A percentile compares a stretch with the other conserved stretches of the same genome.
Evolutionary conservation across 2,888 invertebrate species (phyloP).

Genomic region (Dasypolia templi): DNA sequence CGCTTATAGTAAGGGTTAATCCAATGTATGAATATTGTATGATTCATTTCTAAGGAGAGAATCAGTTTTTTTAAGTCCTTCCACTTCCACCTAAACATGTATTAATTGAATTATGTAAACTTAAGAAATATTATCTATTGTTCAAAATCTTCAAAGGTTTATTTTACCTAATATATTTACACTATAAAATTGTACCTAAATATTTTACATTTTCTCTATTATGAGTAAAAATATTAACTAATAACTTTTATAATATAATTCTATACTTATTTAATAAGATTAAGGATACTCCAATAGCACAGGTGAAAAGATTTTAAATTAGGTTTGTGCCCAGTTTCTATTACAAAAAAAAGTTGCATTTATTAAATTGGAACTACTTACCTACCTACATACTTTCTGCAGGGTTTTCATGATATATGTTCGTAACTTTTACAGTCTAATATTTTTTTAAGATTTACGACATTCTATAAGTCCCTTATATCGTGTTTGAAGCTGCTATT

Average conservation of each 20-base stretch:
- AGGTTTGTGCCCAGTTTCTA: constrained; percentile 53
- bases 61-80: constrained; percentile 43
- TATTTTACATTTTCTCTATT: constrained; percentile 63
- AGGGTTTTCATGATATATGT: constrained; percentile 82
- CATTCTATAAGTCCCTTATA: constrained; percentile 42
- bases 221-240: constrained; percentile 60
- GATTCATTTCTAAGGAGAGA: constrained; percentile 33
- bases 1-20: constrained; percentile 58
- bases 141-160: constrained; percentile 61
- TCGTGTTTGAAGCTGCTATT: constrained; percentile 40
- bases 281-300: constrained; percentile 55
- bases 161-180: constrained; percentile 68
- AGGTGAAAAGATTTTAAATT: constrained; percentile 46
- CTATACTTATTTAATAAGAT: constrained; percentile 53
- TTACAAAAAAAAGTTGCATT: constrained; percentile 38
- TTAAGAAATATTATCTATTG: constrained; percentile 62
- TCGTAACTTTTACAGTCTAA: constrained; percentile 71
- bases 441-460: constrained; percentile 59
- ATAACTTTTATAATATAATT: constrained; percentile 46
- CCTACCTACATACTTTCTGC: constrained; percentile 72
- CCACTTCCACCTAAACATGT: constrained; percentile 47
- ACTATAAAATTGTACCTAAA: constrained; percentile 61
- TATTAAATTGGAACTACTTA: constrained; percentile 40
- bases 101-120: constrained; percentile 55
- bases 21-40: constrained; percentile 43